phyloP scores from a whole-genome alignment of 1,140 invertebrate genomes.

The Macrostomum lignano region DNA sequence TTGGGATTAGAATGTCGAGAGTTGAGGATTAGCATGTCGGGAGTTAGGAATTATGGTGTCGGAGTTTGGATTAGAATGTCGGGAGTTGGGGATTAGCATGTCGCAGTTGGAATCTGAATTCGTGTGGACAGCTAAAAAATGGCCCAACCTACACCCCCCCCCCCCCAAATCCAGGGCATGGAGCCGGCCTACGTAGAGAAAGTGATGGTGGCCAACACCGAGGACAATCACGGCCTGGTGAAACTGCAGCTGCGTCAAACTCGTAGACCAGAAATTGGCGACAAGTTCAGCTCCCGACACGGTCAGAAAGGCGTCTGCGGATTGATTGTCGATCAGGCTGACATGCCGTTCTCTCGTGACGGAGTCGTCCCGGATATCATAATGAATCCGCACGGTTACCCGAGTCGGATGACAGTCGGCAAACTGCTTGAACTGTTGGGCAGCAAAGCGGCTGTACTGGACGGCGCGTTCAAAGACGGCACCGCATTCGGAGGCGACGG shows the following conservation, averaged over 20 bases:
- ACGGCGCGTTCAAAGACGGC: constrained; percentile 78
- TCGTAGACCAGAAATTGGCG: constrained; percentile 64
- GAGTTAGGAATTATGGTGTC: too few relatives aligned
- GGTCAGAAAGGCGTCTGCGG: constrained; percentile 84
- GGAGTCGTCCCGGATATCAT: constrained; percentile 93
- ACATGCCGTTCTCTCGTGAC: constrained; percentile 66
- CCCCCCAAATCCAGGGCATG: constrained; percentile 1
- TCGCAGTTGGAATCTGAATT: too few relatives aligned
- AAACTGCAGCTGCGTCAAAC: constrained; percentile 76
- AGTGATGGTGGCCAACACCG: constrained; percentile 71
- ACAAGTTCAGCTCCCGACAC: constrained; percentile 94
- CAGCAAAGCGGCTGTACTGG: constrained; percentile 66
- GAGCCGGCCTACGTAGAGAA: constrained; percentile 45
- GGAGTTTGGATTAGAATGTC: too few relatives aligned
- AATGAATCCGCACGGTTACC: constrained; percentile 98
- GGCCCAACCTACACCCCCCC: constrained; percentile 4
- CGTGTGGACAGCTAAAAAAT: too few relatives aligned
- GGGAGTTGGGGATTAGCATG: too few relatives aligned
- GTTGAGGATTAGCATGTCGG: too few relatives aligned
- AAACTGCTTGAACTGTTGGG: constrained; percentile 82
- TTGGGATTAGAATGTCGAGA: too few relatives aligned
- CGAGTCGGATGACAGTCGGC: constrained; percentile 94
- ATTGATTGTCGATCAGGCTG: constrained; percentile 69
- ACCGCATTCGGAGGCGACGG: constrained; percentile 84
- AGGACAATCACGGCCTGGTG: constrained; percentile 64